Evolutionary conservation across 2,113 vertebrate species (phyloP).

Genomic region (Propithecus coquereli): DNA sequence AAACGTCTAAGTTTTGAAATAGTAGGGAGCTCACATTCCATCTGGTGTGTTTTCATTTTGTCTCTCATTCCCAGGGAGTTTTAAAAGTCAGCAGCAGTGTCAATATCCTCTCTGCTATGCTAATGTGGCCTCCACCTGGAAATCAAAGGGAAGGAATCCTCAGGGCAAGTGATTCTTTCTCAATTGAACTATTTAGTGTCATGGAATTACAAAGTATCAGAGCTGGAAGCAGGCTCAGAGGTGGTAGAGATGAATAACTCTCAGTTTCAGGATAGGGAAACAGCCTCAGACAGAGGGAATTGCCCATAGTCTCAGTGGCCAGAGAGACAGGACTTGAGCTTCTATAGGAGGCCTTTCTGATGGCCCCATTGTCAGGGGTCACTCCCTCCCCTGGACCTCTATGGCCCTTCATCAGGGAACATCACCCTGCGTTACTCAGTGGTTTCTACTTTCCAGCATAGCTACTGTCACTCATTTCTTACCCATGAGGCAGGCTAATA

Average conservation of each 20-base stretch:
- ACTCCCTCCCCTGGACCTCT: background rate
- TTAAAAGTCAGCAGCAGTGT: constrained; percentile 47
- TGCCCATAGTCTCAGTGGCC: background rate
- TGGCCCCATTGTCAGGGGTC: background rate
- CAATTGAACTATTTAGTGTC: background rate
- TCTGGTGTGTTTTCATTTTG: constrained; percentile 70
- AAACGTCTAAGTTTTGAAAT: constrained; percentile 72
- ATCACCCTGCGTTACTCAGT: background rate
- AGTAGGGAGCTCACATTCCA: constrained; percentile 39
- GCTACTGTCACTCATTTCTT: background rate
- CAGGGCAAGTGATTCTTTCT: constrained; percentile 44
- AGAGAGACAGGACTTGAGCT: background rate
- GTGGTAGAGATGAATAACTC: background rate
- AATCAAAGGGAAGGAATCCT: constrained; percentile 60
- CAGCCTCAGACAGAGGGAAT: background rate
- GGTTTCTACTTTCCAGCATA: background rate
- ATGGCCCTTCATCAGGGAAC: background rate
- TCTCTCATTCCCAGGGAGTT: constrained; percentile 45
- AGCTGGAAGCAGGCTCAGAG: background rate
- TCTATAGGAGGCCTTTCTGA: background rate
- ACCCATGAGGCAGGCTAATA: background rate
- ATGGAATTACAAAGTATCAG: background rate
- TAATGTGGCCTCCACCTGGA: constrained; percentile 26
- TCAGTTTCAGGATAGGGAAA: background rate
- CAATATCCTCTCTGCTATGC: constrained; percentile 46